Evolutionary conservation across 2,888 invertebrate genomes (phyloP), one percentile per base, ranked within the genome.

Genomic region (Podabrus alpinus): DNA sequence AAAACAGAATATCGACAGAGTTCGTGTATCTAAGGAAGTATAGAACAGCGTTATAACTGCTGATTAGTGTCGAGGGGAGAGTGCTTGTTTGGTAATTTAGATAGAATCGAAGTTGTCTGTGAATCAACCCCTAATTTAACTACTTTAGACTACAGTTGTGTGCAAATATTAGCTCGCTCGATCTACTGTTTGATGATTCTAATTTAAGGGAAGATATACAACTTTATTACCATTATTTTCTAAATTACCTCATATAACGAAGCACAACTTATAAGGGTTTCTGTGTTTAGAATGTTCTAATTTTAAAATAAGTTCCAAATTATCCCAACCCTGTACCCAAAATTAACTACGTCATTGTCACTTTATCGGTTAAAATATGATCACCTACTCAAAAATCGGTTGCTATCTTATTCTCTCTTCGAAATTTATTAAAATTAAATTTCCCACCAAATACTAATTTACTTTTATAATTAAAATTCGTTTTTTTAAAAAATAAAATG

Each of bases 101-200:
- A 84, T 84, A 82, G 81, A 82, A 84, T 85, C 84, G 83, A 80
- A 78, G 83, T 84, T 84, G 84, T 85, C 84, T 84, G 82, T 82
- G 81, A 81, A 83, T 82, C 82, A 81, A 83, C 84, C 84, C 83
- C 80, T 81, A 83, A 82, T 82, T 78, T 80, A 80, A 78, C 74
- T 77, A 74, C 77, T 77, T 72, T 71, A 76, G 68, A 66, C 59
- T 73, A 71, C 73, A 67, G 76, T 82, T 82, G 82, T 81, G 68
- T 72, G 67, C 74, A 74, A 77, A 77, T 74, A 74, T 77, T 76
- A 70, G 73, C 71, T 71, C 68, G 61, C 45, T 74, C 74, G 73
- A 68, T 76, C 64, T 68, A 68, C 69, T 59, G 70, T 73, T 76
- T 76, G 73, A 76, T 75, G 29, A 59, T 69, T 72, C 69, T 75